These are phyloP conservation scores for Axea sp. DNA, from an alignment of 2,888 invertebrate genomes.

Conservation along the genomic window DNA sequence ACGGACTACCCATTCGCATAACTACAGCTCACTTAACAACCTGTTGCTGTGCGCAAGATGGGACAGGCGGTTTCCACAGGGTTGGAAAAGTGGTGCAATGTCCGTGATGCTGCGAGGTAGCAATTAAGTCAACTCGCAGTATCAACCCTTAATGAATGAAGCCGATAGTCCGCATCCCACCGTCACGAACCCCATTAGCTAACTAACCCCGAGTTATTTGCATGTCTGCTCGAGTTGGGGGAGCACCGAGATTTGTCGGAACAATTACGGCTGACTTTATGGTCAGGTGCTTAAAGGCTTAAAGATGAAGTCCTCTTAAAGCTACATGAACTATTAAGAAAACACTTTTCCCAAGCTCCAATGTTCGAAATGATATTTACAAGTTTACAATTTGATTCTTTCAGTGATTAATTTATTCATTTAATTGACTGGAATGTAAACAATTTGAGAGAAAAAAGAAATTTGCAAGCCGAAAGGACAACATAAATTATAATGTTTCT, in stretches of 20 bases:
- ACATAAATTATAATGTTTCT: too few species aligned
- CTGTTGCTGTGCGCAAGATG: constrained; percentile 73
- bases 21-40: constrained; percentile 64
- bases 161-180: constrained; percentile 70
- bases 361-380: too few species aligned
- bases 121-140: constrained; percentile 74
- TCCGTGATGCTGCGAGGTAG: constrained; percentile 75
- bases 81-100: constrained; percentile 65
- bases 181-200: constrained; percentile 76
- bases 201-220: constrained; percentile 79
- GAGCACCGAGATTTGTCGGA: constrained; percentile 75
- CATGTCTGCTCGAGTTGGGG: constrained; percentile 75
- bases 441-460: too few species aligned
- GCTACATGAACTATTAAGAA: constrained; percentile 47
- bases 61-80: constrained; percentile 62
- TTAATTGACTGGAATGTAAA: too few species aligned
- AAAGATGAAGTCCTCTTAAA: constrained; percentile 75
- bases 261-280: constrained; percentile 77
- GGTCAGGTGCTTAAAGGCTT: constrained; percentile 78
- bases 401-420: too few species aligned
- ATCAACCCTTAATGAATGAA: constrained; percentile 79
- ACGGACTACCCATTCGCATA: constrained; percentile 62
- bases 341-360: constrained; percentile 12
- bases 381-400: too few species aligned
- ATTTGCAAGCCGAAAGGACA: too few species aligned